Base-by-base conservation (phyloP, 2,113 vertebrate species). In the Nymphicus hollandicus region DNA sequence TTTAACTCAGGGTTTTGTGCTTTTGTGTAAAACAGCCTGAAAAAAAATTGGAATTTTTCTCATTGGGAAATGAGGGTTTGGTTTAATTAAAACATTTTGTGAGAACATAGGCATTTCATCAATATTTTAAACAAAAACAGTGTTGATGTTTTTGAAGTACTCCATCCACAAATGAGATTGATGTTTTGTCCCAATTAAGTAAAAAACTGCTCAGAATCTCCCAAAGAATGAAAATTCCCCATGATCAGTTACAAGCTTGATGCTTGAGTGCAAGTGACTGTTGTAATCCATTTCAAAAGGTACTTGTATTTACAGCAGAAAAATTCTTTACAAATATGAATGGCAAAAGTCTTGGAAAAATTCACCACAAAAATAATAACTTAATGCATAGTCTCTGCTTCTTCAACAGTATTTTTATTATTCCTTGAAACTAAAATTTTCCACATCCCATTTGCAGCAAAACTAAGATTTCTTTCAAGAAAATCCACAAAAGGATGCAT, bases 81-180 rank as follows among this genome's bases (percentile, higher is more conserved):
- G 49, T 94, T 91, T 87, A 94, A 96, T 94, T 89, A 78, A 95
- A 94, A 71, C 46, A 78, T 78, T 95, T 95, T 95, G 77, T 94
- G 43, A 84, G 69, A 92, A 96, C 89, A 91, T 1, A 68, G 81
- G 37, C 56, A 63, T 81, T 92, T 92, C 95, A 96, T 96, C 89
- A 96, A 95, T 96, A 96, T 96, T 96, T 96, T 87, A 96, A 96
- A 84, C 20, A 78, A 81, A 91, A 94, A 37, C 46, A 78, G 10
- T 14, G 37, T 15, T 9, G 49, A 86, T 29, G 47, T 86, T 94
- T 95, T 91, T 94, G 76, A 94, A 95, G 77, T 70, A 37, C 27
- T 95, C 55, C 66, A 79, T 82, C 11, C 72, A 93, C 35, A 93
- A 88, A 84, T 39, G 69, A 94, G 46, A 58, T 31, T 73, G 79